A percentile compares a stretch with the other conserved stretches of the same genome.
Evolutionary conservation across 2,797 vertebrate genomes (phyloP).

Genomic region (Cyprinodon diabolis): DNA sequence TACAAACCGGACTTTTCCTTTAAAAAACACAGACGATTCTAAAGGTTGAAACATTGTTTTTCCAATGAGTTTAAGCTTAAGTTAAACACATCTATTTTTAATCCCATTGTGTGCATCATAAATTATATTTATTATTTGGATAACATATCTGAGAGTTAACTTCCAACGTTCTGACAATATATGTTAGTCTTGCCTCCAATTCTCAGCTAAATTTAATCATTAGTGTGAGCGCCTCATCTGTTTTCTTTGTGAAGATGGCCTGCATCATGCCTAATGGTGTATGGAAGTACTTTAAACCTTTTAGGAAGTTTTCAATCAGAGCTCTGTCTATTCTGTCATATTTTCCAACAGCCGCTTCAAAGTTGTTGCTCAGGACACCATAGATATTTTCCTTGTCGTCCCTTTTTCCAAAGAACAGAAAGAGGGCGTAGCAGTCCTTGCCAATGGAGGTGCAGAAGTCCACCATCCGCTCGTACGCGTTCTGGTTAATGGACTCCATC

Average conservation of each 20-base stretch:
- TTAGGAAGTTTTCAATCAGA: slow-evolving; percentile 79
- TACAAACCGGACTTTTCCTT: no score
- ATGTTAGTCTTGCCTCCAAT: no score
- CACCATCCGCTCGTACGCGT: slow-evolving; percentile 70
- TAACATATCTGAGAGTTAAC: not conserved
- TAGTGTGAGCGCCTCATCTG: slow-evolving; percentile 68
- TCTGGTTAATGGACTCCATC: slow-evolving; percentile 59
- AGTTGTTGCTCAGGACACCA: slow-evolving; percentile 82
- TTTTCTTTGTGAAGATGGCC: slow-evolving; percentile 61
- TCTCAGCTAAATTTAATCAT: slow-evolving; percentile 79
- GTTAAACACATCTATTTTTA: no score
- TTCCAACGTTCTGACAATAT: not conserved
- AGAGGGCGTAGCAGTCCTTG: slow-evolving; percentile 81
- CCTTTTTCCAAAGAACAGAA: slow-evolving; percentile 76
- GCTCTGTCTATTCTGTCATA: slow-evolving; percentile 67
- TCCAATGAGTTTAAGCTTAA: no score
- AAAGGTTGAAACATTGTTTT: no score
- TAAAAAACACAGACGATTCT: no score
- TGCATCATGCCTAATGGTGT: slow-evolving; percentile 77
- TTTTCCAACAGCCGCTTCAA: slow-evolving; percentile 67
- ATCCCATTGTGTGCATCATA: not conserved
- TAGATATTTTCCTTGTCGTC: slow-evolving; percentile 73
- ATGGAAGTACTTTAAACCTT: slow-evolving; percentile 69
- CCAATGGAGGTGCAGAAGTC: slow-evolving; percentile 79
- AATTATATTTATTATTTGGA: not conserved